phyloP scores from a whole-genome alignment of 2,113 vertebrate genomes.

The Meleagris gallopavo region DNA sequence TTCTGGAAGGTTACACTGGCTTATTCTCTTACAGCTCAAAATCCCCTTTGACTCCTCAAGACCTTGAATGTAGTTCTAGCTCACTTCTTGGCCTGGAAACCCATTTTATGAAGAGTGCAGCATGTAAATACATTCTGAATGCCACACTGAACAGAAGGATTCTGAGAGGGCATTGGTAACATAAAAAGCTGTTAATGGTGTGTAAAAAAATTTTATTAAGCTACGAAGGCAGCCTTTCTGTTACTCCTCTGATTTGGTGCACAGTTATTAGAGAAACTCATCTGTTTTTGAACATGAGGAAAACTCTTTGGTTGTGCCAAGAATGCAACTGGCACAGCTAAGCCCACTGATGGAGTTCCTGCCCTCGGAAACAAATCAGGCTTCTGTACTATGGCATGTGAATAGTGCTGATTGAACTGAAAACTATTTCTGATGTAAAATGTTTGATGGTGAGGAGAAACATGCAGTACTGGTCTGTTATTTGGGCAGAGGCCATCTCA shows the following conservation, averaged over 20 bases:
- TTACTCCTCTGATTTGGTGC: not conserved
- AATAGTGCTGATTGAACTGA: not conserved
- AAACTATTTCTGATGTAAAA: not conserved
- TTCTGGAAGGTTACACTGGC: not conserved
- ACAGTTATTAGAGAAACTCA: not conserved
- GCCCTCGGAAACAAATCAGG: not conserved
- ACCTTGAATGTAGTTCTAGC: not conserved
- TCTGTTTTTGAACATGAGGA: not conserved
- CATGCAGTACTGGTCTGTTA: not conserved
- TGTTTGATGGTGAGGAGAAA: not conserved
- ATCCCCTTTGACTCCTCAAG: not conserved
- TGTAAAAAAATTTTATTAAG: not conserved
- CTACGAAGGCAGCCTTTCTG: not conserved
- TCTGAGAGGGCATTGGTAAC: not conserved
- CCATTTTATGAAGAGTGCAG: not conserved
- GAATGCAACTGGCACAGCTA: not conserved
- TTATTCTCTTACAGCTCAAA: not conserved
- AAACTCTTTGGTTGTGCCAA: not conserved
- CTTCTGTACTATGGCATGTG: not conserved
- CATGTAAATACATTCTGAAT: not conserved
- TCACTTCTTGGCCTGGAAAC: conserved; percentile 29
- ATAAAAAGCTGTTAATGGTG: not conserved
- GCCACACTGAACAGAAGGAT: not conserved
- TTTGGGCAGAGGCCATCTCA: not conserved
- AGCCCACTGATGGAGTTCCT: not conserved